Evolutionary conservation across 2,888 invertebrate species (phyloP), one percentile per base, ranked within the genome.

Genomic region (Petrolisthes cinctipes): DNA sequence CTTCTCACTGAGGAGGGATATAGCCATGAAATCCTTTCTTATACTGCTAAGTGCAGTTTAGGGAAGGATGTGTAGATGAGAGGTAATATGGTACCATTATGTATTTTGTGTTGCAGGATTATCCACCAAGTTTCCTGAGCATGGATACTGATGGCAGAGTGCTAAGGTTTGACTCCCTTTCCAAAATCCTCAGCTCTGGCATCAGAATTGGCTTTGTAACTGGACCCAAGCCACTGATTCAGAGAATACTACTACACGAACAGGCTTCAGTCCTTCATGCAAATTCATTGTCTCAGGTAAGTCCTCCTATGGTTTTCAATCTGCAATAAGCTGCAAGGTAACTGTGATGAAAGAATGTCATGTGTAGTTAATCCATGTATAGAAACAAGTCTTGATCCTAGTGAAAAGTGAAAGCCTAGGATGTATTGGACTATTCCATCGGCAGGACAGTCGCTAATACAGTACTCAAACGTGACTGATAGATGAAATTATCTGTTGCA

Each of bases 71-170:
- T 37, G 2, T 37, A 37, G 37, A 37, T 1, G 37, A 37, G 37
- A 37, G 37, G 37, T 37, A 37, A 37, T 37, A 37, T 37, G 37
- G 37, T 37, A 37, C 37, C 37, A 37, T 37, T 37, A 37, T 37
- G 37, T 61, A 9, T 17, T 61, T 61, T 61, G 61, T 11, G 9
- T n/a, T 71, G 0, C 75, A 89, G 89, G 82, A 86, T 75, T 87
- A 82, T 68, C 85, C 95, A 0, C 94, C 94, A 0, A 95, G 96
- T 0, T 96, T 96, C 92, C 93, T 96, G 5, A 96, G 96, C 0
- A 91, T 96, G 92, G 96, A 97, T 92, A 94, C 94, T 0, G 95
- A 96, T 92, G 96, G 96, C 0, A 94, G 96, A 57, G 97, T 97
- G 4, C 92, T 97, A 53, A 94, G 96, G 57, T 93, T 96, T 91